Conservation (phyloP, 2,888 invertebrate genomes). For the Macaria liturata region DNA sequence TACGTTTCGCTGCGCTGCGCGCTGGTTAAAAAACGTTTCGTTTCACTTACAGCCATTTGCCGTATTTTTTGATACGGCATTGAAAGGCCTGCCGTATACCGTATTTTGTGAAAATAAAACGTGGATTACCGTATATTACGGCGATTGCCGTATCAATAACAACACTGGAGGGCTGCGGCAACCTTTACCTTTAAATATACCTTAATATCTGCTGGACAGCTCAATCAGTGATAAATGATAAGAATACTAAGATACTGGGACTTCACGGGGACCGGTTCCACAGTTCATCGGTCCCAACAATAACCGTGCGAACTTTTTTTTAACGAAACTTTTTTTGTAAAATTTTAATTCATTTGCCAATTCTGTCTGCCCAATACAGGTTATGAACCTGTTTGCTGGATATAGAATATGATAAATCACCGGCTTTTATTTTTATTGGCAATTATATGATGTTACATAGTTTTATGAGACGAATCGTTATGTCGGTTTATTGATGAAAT, state of each 20-base stretch:
- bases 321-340: slow-evolving; percentile 6
- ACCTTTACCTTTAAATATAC: slow-evolving; percentile 52
- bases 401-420: slow-evolving; percentile 7
- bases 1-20: too few relatives aligned
- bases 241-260: slow-evolving; percentile 43
- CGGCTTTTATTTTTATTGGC: neutral
- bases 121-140: too few relatives aligned
- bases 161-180: slow-evolving; percentile 53
- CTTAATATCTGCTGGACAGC: slow-evolving; percentile 62
- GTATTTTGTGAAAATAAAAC: too few relatives aligned
- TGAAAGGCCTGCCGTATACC: too few relatives aligned
- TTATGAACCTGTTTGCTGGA: slow-evolving; percentile 6
- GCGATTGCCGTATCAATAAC: too few relatives aligned
- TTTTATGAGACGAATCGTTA: too few relatives aligned
- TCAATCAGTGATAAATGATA: slow-evolving; percentile 67
- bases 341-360: slow-evolving; percentile 4
- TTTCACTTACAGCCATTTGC: too few relatives aligned
- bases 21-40: too few relatives aligned
- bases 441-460: neutral
- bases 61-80: too few relatives aligned
- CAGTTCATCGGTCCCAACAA: slow-evolving; percentile 25
- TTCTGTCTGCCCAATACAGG: slow-evolving; percentile 4
- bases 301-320: slow-evolving; percentile 24
- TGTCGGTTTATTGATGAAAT: too few relatives aligned
- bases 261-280: slow-evolving; percentile 23